These are phyloP conservation scores for Cyphomyrus discorhynchus DNA, from an alignment of 2,113 vertebrate genomes.

Conservation along the genomic window DNA sequence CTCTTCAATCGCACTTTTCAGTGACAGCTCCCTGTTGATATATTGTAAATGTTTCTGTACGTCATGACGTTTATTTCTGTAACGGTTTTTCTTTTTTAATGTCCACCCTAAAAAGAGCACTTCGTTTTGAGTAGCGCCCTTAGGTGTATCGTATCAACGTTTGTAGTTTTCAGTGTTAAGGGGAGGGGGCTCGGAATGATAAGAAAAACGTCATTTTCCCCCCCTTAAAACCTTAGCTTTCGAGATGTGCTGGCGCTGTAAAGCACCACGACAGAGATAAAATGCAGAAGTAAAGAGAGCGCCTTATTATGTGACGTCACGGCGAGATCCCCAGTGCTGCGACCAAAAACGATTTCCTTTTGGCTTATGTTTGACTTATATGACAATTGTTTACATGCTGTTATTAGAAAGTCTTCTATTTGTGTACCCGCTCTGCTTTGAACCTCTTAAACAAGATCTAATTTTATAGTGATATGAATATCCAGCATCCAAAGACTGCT, in stretches of 20 bases:
- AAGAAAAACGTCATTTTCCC: neutral
- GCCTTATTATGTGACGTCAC: constrained; percentile 6
- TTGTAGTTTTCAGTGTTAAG: constrained; percentile 57
- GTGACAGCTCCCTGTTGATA: constrained; percentile 57
- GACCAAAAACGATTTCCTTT: constrained; percentile 73
- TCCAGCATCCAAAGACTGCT: constrained; percentile 95
- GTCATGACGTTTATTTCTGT: constrained; percentile 28
- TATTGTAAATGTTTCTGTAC: constrained; percentile 52
- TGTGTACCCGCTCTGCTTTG: constrained; percentile 72
- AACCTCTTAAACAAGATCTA: constrained; percentile 73
- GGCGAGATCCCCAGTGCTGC: constrained; percentile 39
- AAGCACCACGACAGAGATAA: neutral
- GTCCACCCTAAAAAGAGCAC: constrained; percentile 77
- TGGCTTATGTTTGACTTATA: constrained; percentile 47
- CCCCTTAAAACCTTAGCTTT: neutral
- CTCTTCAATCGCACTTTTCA: constrained; percentile 75
- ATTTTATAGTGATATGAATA: constrained; percentile 76
- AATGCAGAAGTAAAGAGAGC: neutral
- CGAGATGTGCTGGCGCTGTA: constrained; percentile 3
- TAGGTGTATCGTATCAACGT: constrained; percentile 55
- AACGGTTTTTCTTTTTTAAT: constrained; percentile 41
- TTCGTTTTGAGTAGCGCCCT: constrained; percentile 66
- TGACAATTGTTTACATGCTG: constrained; percentile 41
- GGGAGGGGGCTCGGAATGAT: constrained; percentile 53
- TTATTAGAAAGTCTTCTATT: constrained; percentile 66